A percentile compares a stretch with the other conserved stretches of the same genome.
These are phyloP conservation scores for Zaprionus camerounensis DNA, from an alignment of 1,140 invertebrate species.

Conservation along the genomic window DNA sequence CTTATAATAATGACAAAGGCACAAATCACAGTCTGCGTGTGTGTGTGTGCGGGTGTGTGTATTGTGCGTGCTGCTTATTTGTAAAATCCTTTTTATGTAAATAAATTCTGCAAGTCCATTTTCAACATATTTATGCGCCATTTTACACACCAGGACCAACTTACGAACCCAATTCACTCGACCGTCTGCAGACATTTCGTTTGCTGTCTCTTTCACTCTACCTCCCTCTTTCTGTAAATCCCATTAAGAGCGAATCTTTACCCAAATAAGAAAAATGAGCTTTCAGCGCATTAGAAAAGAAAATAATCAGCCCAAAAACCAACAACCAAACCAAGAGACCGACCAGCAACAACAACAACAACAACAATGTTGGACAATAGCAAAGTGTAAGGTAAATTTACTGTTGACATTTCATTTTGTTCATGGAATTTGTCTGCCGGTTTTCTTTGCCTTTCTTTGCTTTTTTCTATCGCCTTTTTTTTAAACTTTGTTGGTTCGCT, in stretches of 20 bases:
- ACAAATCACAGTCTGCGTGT: slow-evolving; percentile 62
- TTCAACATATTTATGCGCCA: slow-evolving; percentile 82
- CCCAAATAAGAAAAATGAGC: slow-evolving; percentile 79
- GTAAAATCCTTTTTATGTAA: slow-evolving; percentile 82
- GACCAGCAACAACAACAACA: slow-evolving; percentile 16
- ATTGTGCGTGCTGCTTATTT: slow-evolving; percentile 59
- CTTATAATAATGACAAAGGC: slow-evolving; percentile 78
- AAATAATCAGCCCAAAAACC: slow-evolving; percentile 69
- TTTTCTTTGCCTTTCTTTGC: slow-evolving; percentile 25
- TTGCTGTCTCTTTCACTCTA: slow-evolving; percentile 22
- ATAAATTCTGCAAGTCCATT: slow-evolving; percentile 80
- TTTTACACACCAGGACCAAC: slow-evolving; percentile 67
- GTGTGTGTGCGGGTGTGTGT: slow-evolving; percentile 22
- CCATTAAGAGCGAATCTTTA: slow-evolving; percentile 70
- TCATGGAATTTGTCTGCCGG: slow-evolving; percentile 72
- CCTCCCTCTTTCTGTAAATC: slow-evolving; percentile 58
- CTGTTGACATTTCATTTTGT: slow-evolving; percentile 82
- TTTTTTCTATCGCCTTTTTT: slow-evolving; percentile 27
- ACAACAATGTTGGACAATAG: slow-evolving; percentile 38
- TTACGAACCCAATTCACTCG: slow-evolving; percentile 29
- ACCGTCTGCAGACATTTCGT: slow-evolving; percentile 30
- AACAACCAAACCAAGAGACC: slow-evolving; percentile 39
- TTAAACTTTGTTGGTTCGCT: slow-evolving; percentile 19
- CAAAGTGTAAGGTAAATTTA: slow-evolving; percentile 77
- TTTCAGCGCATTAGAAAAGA: slow-evolving; percentile 77